Base-by-base conservation (phyloP, 2,113 vertebrate genomes). In the Rhadina sibilatrix region DNA sequence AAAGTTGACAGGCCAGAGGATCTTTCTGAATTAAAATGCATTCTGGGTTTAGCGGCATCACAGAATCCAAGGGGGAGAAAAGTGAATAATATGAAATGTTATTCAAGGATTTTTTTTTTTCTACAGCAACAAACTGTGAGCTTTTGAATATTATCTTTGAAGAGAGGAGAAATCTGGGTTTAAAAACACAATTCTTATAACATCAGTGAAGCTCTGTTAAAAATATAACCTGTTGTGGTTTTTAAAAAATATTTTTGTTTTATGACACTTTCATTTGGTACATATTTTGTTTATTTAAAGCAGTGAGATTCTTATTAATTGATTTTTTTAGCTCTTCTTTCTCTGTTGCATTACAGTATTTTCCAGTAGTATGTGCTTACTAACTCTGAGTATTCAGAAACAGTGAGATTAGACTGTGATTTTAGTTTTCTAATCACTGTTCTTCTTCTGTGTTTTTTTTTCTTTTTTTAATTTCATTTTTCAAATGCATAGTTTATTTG, bases 1-100 rank as follows among this genome's bases (percentile, higher is more conserved):
- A 12, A 90, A 81, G 42, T 38, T 95, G 87, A 87, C 96, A 93
- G 83, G 75, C 64, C 71, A 88, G 71, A 94, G 89, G 75, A 88
- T 96, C 92, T 88, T 81, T 88, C 71, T 83, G 71, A 88, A 70
- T 89, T 90, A 56, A 90, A 90, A 66, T 61, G 12, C 22, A 38
- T 83, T 47, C 52, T 80, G 37, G 20, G 15, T 74, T 94, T 59
- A 71, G 72, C 21, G 18, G 64, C 68, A 71, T 90, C 90, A 64
- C 66, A 86, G 38, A 66, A 86, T 31, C 28, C 54, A 74, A 85
- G 31, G 65, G 37, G 35, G 35, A 88, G 38, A 70, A 90, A 85
- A 66, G 24, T 25, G 76, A 83, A 52, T 80, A 37, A 74, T 3
- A 5, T 19, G 59, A 88, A 83, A 83, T 74, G 31, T 15, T 94